Evolutionary conservation across 1,140 invertebrate species (phyloP), one percentile per base, ranked within the genome.

Genomic region (Bradysia coprophila): DNA sequence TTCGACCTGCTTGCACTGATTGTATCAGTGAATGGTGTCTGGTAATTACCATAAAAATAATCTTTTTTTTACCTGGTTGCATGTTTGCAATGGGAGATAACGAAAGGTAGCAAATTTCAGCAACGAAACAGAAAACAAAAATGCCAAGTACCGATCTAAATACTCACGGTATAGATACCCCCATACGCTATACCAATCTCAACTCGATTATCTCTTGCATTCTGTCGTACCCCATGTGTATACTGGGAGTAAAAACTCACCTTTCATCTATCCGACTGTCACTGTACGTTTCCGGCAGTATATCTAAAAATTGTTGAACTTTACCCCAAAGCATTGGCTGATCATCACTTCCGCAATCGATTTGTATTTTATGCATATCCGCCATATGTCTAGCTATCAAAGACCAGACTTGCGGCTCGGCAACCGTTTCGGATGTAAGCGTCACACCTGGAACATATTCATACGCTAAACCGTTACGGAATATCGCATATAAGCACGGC

Each of bases 401-500:
- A 24, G 65, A 63, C 64, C 79, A 86, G 45, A 94, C 72, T 50
- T 73, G 61, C 20, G 72, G 65, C 38, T 81, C 64, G 45, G 73
- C 62, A 4, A 93, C 79, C 46, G 69, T 73, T 24, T 79, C 67
- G 18, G 68, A 61, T 47, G 76, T 80, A 10, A 96, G 57, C 16
- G 81, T 84, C 42, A 72, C 67, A 24, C 95, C 95, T 48, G 78
- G 76, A 46, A 89, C 73, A 65, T 80, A 98, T 63, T 91, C 78
- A 62, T 97, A 98, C 16, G 78, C 82, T 45, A 98, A 67, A 19
- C 94, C 95, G 70, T 98, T 98, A 45, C 78, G 72, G 65, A 98
- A 98, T 21, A 80, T 78, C 33, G 86, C 89, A 67, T 90, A 92
- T 28, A 98, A 64, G 40, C 76, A 71, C 41, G 91, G 83, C 47